A percentile compares a stretch with the other conserved stretches of the same genome.
Evolutionary conservation across 2,888 invertebrate genomes (phyloP).

Genomic region (Erynnis tages): DNA sequence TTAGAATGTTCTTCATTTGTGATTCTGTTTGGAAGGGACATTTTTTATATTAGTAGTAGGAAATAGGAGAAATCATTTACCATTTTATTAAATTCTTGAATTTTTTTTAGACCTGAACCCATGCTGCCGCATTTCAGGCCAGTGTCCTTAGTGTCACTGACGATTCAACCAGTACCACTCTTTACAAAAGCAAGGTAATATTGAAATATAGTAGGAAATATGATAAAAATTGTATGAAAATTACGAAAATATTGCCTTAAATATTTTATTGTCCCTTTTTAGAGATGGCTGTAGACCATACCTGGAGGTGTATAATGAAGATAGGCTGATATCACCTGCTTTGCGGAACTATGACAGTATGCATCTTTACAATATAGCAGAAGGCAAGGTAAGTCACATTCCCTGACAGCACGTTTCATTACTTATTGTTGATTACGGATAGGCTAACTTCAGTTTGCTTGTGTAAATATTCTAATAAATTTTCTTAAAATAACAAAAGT

Average conservation of each 20-base stretch:
- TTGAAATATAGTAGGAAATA: background rate
- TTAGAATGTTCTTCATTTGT: too few relatives aligned
- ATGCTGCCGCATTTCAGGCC: slow-evolving; percentile 91
- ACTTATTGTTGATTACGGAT: too few relatives aligned
- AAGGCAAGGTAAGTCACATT: slow-evolving; percentile 82
- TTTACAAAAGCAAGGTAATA: slow-evolving; percentile 93
- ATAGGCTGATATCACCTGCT: slow-evolving; percentile 90
- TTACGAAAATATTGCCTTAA: too few relatives aligned
- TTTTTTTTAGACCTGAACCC: slow-evolving; percentile 80
- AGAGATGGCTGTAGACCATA: slow-evolving; percentile 97
- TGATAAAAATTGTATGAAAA: too few relatives aligned
- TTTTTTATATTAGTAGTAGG: too few relatives aligned
- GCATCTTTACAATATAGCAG: slow-evolving; percentile 86
- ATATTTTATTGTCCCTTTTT: slow-evolving; percentile 44
- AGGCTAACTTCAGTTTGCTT: too few relatives aligned
- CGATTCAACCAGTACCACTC: slow-evolving; percentile 93
- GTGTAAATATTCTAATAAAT: too few relatives aligned
- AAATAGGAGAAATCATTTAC: too few relatives aligned
- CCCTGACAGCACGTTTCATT: too few relatives aligned
- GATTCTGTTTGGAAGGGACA: too few relatives aligned
- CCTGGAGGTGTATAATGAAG: slow-evolving; percentile 94
- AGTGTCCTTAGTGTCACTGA: slow-evolving; percentile 89
- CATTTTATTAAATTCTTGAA: background rate
- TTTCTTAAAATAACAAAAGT: too few relatives aligned
- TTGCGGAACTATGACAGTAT: slow-evolving; percentile 95